Conservation (phyloP, 1,140 invertebrate species). For the Antheraea mylitta region DNA sequence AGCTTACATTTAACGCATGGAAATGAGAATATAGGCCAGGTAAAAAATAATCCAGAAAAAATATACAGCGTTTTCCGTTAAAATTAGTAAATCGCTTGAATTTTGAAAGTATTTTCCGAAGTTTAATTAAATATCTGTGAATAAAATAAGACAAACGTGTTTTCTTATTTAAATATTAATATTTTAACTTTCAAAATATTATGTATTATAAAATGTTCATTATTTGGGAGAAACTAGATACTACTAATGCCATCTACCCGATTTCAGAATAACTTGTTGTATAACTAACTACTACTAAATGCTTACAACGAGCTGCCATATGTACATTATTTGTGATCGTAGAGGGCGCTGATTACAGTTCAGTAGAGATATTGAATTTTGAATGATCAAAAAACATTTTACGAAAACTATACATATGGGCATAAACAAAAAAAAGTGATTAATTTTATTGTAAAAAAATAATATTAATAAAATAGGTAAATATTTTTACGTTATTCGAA, state of each 20-base stretch:
- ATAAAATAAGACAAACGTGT: too few relatives aligned
- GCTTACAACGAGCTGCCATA: too few relatives aligned
- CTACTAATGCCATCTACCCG: constrained; percentile 17
- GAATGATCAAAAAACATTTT: too few relatives aligned
- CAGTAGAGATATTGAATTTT: background rate
- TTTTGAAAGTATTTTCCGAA: background rate
- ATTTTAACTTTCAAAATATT: background rate
- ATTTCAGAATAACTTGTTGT: background rate
- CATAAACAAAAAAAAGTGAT: too few relatives aligned
- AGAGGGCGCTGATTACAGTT: constrained; percentile 15
- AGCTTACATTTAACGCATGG: constrained; percentile 27
- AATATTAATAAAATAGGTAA: too few relatives aligned
- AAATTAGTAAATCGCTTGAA: too few relatives aligned
- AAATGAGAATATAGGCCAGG: constrained; percentile 2
- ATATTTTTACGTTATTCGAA: too few relatives aligned
- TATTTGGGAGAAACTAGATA: background rate
- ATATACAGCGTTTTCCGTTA: background rate
- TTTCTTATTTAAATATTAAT: background rate
- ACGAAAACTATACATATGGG: too few relatives aligned
- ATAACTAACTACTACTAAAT: too few relatives aligned
- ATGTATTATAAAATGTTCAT: background rate
- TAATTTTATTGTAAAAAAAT: too few relatives aligned
- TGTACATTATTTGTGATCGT: background rate
- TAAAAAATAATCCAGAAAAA: constrained; percentile 3
- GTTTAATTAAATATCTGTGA: background rate